Base-by-base conservation (phyloP, 1,140 invertebrate species). In the Lanistes nyassanus region DNA sequence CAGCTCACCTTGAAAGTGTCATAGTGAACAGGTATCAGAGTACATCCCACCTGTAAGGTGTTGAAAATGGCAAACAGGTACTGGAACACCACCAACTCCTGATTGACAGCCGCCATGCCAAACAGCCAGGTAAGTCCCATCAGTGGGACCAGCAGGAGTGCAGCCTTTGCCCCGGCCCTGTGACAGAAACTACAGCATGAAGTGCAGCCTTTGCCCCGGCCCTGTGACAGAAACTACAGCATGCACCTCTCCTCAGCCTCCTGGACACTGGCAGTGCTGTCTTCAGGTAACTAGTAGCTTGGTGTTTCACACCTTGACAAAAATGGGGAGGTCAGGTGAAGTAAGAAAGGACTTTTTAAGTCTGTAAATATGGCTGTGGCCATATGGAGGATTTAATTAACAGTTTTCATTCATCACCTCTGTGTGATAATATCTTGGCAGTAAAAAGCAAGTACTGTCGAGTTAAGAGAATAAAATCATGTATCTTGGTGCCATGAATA, bases 111-210 rank as follows among this genome's bases (percentile, higher is more conserved):
- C 26, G 91, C 81, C 6, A 91, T 82, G 7, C 91, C 91, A 70
- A 91, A 89, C 1, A 91, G 82, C 91, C 91, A 92, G 0, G 91
- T 91, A 3, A 92, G 80, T 19, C 91, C 91, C 0, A 92, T 83
- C 2, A 92, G 80, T 5, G 84, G 85, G 4, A 82, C 51, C 4
- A 86, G 74, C 26, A 84, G 80, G 21, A 86, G 34, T 0, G 80
- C 78, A 3, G 81, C 83, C 64, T 84, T 85, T 9, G 82, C 68
- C 23, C 83, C 84, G 42, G 81, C 79, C 55, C 85, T 86, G 76
- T 23, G 53, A 69, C 4, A 34, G 36, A 42, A 23, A 36, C n/a
- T 13, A 31, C 37, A 55, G 3, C n/a, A 31, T 21, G 37, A 21
- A 53, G 34, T 0, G 80, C 78, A 3, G 81, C 83, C 64, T 84